Conservation (phyloP, 1,140 invertebrate species). For the Drosophila pallidifrons region DNA sequence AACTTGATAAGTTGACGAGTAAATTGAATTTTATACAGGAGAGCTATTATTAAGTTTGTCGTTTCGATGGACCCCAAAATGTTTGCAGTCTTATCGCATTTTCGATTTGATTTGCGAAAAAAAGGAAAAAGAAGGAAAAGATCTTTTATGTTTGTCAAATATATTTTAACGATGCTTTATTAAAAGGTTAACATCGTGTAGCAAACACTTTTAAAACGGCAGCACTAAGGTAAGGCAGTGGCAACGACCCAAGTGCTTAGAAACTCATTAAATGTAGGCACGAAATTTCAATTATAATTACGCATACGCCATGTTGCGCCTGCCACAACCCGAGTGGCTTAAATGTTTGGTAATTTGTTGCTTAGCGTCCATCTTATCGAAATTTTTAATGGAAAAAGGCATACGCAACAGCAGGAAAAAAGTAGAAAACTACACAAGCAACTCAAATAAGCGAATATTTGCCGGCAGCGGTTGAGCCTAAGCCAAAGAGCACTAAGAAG, state of each 20-base stretch:
- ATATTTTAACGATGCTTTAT: constrained; percentile 48
- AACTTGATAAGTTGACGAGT: not conserved
- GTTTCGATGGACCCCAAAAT: not conserved
- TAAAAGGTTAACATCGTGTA: constrained; percentile 60
- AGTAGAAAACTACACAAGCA: constrained; percentile 49
- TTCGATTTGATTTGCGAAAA: not conserved
- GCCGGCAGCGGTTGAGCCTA: constrained; percentile 17
- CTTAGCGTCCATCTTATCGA: constrained; percentile 39
- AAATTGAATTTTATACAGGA: not conserved
- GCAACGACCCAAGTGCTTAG: constrained; percentile 36
- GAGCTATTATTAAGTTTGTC: not conserved
- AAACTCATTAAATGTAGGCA: constrained; percentile 66
- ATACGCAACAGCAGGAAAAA: not conserved
- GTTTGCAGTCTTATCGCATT: not conserved
- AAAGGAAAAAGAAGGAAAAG: constrained; percentile 13
- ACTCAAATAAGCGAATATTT: constrained; percentile 32
- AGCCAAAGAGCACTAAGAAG: constrained; percentile 22
- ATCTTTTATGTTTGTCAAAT: constrained; percentile 55
- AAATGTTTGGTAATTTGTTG: constrained; percentile 70
- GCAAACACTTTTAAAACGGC: constrained; percentile 26
- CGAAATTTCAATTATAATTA: constrained; percentile 78
- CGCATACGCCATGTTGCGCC: constrained; percentile 67
- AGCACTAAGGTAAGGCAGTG: not conserved
- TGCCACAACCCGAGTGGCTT: constrained; percentile 43
- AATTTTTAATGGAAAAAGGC: constrained; percentile 31